phyloP scores from a whole-genome alignment of 2,797 vertebrate species.

The Gephyroberyx darwinii region DNA sequence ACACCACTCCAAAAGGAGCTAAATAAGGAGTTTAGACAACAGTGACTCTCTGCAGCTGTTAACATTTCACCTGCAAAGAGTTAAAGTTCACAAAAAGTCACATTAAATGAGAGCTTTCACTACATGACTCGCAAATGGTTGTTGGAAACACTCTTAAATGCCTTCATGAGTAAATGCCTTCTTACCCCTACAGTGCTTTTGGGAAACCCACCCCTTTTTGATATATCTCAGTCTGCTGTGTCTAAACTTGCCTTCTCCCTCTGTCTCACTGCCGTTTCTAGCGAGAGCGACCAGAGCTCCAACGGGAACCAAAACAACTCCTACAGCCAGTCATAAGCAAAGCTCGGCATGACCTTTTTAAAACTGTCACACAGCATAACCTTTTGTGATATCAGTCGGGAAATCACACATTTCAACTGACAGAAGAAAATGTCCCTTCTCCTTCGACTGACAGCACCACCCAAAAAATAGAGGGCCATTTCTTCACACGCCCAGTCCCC shows the following conservation, averaged over 20 bases:
- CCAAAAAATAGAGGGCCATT: conserved; percentile 12
- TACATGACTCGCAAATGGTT: background rate
- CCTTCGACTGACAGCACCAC: conserved; percentile 14
- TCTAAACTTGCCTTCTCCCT: background rate
- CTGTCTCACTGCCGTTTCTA: conserved; percentile 67
- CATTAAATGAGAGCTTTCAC: background rate
- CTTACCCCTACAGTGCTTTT: background rate
- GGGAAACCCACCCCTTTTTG: background rate
- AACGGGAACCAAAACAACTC: conserved; percentile 98
- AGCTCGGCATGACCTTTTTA: conserved; percentile 9
- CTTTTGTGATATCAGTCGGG: conserved; percentile 20
- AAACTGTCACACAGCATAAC: conserved; percentile 25
- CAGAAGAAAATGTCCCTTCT: conserved; percentile 20
- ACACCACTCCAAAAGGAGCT: too few relatives aligned
- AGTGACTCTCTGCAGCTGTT: background rate
- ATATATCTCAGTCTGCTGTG: background rate
- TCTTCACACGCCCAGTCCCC: conserved; percentile 18
- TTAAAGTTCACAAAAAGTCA: too few relatives aligned
- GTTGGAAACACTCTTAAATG: background rate
- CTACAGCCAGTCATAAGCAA: conserved; percentile 93
- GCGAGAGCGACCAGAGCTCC: conserved; percentile 98
- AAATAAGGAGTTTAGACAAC: background rate
- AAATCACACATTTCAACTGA: conserved; percentile 15
- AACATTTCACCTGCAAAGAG: background rate
- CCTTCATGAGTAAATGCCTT: background rate